phyloP scores from a whole-genome alignment of 2,113 vertebrate genomes.

The Scolopax mira region DNA sequence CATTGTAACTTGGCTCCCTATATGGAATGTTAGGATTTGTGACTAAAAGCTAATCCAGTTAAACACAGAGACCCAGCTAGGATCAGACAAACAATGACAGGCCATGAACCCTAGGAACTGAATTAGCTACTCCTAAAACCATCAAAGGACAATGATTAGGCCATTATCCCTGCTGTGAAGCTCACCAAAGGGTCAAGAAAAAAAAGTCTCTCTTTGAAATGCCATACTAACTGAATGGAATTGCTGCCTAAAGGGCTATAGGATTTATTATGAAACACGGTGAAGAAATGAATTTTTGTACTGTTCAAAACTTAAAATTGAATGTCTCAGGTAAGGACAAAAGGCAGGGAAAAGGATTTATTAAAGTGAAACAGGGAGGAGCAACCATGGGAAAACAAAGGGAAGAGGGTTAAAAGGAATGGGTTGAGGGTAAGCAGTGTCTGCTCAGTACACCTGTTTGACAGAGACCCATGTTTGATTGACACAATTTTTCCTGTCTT shows the following conservation, averaged over 20 bases:
- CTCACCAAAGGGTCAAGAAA: background rate
- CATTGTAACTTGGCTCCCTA: background rate
- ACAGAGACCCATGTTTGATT: background rate
- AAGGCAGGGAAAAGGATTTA: background rate
- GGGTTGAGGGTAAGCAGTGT: background rate
- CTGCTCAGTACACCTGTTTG: background rate
- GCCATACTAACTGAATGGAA: background rate
- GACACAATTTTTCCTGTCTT: background rate
- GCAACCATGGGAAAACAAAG: background rate
- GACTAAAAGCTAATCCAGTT: background rate
- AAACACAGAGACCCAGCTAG: background rate
- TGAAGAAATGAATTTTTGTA: background rate
- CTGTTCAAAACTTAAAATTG: background rate
- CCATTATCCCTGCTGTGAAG: background rate
- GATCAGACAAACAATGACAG: background rate
- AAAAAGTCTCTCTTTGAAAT: background rate
- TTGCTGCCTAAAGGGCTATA: background rate
- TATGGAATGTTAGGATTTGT: background rate
- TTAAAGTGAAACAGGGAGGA: background rate
- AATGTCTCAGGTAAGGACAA: background rate
- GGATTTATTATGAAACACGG: background rate
- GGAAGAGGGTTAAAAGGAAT: background rate
- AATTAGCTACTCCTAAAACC: background rate
- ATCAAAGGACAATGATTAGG: background rate
- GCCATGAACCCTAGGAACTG: background rate